Evolutionary conservation across 1,140 invertebrate species (phyloP).

Genomic region (Delia radicum): DNA sequence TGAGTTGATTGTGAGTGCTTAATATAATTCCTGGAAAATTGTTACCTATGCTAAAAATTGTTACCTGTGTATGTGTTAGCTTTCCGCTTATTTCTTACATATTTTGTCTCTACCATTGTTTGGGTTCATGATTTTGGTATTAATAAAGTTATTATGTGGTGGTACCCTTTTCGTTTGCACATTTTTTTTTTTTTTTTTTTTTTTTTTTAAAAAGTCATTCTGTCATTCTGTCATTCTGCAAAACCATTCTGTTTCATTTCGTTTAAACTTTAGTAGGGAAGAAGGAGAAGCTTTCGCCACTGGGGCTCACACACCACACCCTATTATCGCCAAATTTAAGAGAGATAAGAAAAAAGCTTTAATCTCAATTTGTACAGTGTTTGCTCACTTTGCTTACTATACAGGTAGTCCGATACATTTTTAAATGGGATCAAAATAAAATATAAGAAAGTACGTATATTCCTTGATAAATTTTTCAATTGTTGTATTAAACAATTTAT

Average conservation of each 20-base stretch:
- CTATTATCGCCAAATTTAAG: too few relatives aligned
- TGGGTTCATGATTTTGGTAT: neutral
- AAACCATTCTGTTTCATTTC: neutral
- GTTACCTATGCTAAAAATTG: neutral
- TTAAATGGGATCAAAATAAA: too few relatives aligned
- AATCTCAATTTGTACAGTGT: too few relatives aligned
- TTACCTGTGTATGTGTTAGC: neutral
- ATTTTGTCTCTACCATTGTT: neutral
- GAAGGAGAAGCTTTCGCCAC: neutral
- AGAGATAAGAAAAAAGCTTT: too few relatives aligned
- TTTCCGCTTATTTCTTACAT: neutral
- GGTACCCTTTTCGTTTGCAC: neutral
- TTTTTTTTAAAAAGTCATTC: too few relatives aligned
- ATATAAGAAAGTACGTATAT: too few relatives aligned
- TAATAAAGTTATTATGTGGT: neutral
- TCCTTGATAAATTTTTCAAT: too few relatives aligned
- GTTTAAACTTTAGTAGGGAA: neutral
- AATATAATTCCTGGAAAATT: constrained; percentile 5
- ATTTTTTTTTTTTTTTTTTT: too few relatives aligned
- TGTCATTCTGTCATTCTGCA: too few relatives aligned
- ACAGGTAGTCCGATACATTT: too few relatives aligned
- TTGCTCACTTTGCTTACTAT: too few relatives aligned
- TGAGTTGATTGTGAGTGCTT: neutral
- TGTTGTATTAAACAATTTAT: too few relatives aligned
- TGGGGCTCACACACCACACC: neutral